Base-by-base conservation (phyloP, 1,140 invertebrate genomes). In the Drusus annulatus region DNA sequence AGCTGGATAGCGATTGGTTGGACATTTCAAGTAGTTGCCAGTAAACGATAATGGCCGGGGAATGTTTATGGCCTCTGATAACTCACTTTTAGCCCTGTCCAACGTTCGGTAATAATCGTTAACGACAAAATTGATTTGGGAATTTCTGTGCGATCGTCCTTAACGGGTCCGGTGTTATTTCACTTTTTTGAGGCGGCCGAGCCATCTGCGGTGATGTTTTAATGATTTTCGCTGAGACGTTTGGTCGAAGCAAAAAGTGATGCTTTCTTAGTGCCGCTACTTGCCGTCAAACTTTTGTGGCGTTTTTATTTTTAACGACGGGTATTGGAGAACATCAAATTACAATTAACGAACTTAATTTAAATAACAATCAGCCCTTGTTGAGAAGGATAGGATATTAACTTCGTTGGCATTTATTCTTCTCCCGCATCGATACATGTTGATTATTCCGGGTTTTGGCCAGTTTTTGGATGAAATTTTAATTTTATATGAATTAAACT, bases 51-150 rank as follows among this genome's bases (percentile, higher is more conserved):
- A 69, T 68, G 36, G 76, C 13, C 31, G n/a, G 45, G 21, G 63
- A 69, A 52, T 74, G 45, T 78, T 78, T 69, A 78, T 58, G 50
- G 62, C 76, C 69, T 56, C 50, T 78, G 76, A 78, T 78, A 78
- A 78, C 76, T 78, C 63, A 78, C 76, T 78, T 56, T 54, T 68
- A 23, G 36, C 25, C 16, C 21, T 78, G 45, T 62, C 19, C 36
- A 45, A 63, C 45, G 36, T 62, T 65, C 36, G 75, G 62, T 45
- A 21, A 77, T 77, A 77, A 62, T 77, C 75, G 62, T 77, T 77
- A 77, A 58, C 54, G 60, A 31, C 56, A 62, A 77, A 77, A 77
- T 77, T 77, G 75, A 77, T 77, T 65, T 77, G 75, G 50, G 75
- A 77, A 77, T 77, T 77, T 60, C 31, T n/a, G 16, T 45, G 25